A percentile compares a stretch with the other conserved stretches of the same genome.
Conservation (phyloP, 1,140 invertebrate species). For the Aphelinus atriplicis region DNA sequence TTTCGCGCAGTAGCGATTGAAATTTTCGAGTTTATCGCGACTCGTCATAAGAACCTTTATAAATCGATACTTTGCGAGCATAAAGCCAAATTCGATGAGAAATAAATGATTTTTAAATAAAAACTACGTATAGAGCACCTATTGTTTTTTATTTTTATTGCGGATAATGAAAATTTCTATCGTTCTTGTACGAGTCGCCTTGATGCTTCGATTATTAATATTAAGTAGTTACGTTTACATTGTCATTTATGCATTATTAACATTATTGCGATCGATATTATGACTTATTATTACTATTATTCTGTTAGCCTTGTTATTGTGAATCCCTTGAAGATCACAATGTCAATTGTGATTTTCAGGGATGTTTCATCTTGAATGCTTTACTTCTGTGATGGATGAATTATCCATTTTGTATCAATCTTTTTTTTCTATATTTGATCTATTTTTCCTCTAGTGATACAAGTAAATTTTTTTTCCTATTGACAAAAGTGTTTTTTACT, state of each 20-base stretch:
- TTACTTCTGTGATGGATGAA: constrained; percentile 2
- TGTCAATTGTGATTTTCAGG: too few relatives aligned
- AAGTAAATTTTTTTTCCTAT: constrained; percentile 25
- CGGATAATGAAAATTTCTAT: constrained; percentile 36
- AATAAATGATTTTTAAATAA: constrained; percentile 35
- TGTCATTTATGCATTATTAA: constrained; percentile 42
- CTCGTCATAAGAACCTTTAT: constrained; percentile 17
- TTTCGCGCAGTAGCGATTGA: constrained; percentile 40
- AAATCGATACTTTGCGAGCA: constrained; percentile 10
- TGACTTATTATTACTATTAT: constrained; percentile 48
- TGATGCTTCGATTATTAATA: constrained; percentile 55
- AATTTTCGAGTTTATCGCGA: constrained; percentile 26
- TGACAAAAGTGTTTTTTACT: not conserved
- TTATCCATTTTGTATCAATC: constrained; percentile 23
- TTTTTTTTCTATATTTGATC: constrained; percentile 12
- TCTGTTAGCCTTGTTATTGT: constrained; percentile 51
- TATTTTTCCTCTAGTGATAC: constrained; percentile 12
- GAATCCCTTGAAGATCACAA: constrained; percentile 35
- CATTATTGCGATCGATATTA: constrained; percentile 43
- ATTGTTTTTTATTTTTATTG: constrained; percentile 23
- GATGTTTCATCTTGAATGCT: too few relatives aligned
- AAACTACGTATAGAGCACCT: constrained; percentile 24
- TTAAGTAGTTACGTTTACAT: constrained; percentile 45
- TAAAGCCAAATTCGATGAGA: constrained; percentile 21
- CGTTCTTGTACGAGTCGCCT: constrained; percentile 40